phyloP scores from a whole-genome alignment of 35 echinoderm and acorn worm genomes.

The Apostichopus californicus region DNA sequence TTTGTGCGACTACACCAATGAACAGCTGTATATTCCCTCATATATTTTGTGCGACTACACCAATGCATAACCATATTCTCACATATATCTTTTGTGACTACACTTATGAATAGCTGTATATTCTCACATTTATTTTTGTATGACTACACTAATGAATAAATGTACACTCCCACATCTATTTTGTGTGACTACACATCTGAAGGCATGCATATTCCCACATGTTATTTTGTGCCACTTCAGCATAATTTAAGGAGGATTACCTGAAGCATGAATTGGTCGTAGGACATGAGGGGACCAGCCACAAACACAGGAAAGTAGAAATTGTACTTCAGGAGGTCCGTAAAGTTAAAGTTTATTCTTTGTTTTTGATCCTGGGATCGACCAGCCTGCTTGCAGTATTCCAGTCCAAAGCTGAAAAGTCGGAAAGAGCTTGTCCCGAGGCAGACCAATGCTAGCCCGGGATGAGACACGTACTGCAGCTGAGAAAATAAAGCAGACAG shows the following conservation, averaged over 20 bases:
- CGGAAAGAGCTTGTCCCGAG: conserved; percentile 24
- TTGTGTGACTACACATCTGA: no score
- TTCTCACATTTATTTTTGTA: no score
- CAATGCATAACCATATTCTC: no score
- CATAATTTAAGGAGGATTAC: not conserved
- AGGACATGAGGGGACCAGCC: conserved; percentile 30
- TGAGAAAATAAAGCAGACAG: not conserved
- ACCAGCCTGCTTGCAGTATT: not conserved
- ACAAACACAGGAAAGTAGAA: conserved; percentile 33
- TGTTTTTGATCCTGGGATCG: not conserved
- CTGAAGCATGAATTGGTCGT: conserved; percentile 14
- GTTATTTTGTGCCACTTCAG: no score
- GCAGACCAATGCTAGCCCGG: conserved; percentile 6
- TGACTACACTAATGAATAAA: no score
- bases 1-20: no score
- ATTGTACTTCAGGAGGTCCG: conserved; percentile 17
- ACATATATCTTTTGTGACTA: no score
- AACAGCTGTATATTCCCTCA: no score
- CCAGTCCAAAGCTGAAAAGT: conserved; percentile 22
- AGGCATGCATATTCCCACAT: no score
- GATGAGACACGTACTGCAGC: conserved; percentile 22
- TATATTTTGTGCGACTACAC: no score
- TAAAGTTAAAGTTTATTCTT: not conserved
- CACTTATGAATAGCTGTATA: no score
- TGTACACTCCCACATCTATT: no score